Evolutionary conservation across 2,888 invertebrate genomes (phyloP).

Genomic region (Limnephilus rhombicus): DNA sequence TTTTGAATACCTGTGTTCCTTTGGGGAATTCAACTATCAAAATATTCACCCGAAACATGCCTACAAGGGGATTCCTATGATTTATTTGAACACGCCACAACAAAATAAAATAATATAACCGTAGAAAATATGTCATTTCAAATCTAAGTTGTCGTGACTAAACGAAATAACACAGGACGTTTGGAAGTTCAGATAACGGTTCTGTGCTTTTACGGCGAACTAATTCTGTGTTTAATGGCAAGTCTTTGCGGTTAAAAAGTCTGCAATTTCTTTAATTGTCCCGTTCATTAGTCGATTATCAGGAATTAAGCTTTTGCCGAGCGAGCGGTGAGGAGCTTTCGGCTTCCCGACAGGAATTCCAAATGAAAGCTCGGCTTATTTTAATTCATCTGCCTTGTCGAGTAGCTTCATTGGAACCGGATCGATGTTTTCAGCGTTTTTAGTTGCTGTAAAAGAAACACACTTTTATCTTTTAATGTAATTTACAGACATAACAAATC

Average conservation of each 20-base stretch:
- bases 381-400: slow-evolving; percentile 16
- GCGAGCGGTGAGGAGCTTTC: slow-evolving; percentile 21
- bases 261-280: slow-evolving; percentile 56
- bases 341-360: slow-evolving; percentile 40
- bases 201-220: slow-evolving; percentile 16
- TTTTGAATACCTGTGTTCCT: background rate
- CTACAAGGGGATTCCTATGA: background rate
- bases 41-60: background rate
- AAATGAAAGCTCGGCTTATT: slow-evolving; percentile 26
- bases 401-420: background rate
- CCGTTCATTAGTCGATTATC: slow-evolving; percentile 59
- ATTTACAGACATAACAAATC: background rate
- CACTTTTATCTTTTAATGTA: background rate
- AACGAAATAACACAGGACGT: background rate
- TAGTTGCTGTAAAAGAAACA: background rate
- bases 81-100: slow-evolving; percentile 14
- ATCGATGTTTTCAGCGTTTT: background rate
- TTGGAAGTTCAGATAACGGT: slow-evolving; percentile 25
- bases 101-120: background rate
- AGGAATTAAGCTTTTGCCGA: slow-evolving; percentile 46
- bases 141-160: slow-evolving; percentile 15
- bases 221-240: slow-evolving; percentile 50
- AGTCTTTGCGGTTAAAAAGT: slow-evolving; percentile 45
- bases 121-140: slow-evolving; percentile 9
- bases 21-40: background rate